phyloP scores from a whole-genome alignment of 2,888 invertebrate species.

The Lottia gigantea region DNA sequence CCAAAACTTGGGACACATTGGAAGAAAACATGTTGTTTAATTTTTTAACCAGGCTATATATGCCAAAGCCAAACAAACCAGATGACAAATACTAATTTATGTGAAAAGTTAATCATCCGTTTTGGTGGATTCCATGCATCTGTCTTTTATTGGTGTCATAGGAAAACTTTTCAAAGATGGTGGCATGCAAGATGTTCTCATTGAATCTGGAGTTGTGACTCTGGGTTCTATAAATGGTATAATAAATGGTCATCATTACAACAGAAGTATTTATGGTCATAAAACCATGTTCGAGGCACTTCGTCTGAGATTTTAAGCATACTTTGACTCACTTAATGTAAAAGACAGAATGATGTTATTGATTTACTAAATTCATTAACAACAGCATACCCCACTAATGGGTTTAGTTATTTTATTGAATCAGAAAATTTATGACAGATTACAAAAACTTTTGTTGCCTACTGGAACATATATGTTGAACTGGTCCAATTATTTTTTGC shows the following conservation, averaged over 20 bases:
- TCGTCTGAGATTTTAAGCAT: slow-evolving; percentile 18
- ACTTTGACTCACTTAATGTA: too few relatives aligned
- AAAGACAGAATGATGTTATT: too few relatives aligned
- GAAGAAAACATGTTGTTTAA: slow-evolving; percentile 2
- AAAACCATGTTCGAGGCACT: slow-evolving; percentile 26
- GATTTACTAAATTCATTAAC: too few relatives aligned
- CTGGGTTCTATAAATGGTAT: slow-evolving; percentile 23
- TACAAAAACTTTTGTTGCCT: too few relatives aligned
- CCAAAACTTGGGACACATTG: background rate
- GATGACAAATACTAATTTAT: background rate
- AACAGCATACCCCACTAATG: too few relatives aligned
- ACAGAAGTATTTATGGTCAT: slow-evolving; percentile 25
- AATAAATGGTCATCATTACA: slow-evolving; percentile 22
- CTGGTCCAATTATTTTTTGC: slow-evolving; percentile 22
- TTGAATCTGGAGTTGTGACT: slow-evolving; percentile 22
- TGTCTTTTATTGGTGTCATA: slow-evolving; percentile 17
- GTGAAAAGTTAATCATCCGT: slow-evolving; percentile 9
- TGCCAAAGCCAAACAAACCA: slow-evolving; percentile 16
- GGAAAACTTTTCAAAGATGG: slow-evolving; percentile 22
- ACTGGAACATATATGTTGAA: slow-evolving; percentile 21
- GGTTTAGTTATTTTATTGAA: too few relatives aligned
- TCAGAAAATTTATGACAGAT: too few relatives aligned
- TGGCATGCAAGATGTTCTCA: slow-evolving; percentile 15
- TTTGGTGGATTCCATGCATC: slow-evolving; percentile 26
- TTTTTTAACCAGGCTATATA: slow-evolving; percentile 25